phyloP scores from a whole-genome alignment of 1,140 invertebrate species.

The Cyphomyrmex costatus region DNA sequence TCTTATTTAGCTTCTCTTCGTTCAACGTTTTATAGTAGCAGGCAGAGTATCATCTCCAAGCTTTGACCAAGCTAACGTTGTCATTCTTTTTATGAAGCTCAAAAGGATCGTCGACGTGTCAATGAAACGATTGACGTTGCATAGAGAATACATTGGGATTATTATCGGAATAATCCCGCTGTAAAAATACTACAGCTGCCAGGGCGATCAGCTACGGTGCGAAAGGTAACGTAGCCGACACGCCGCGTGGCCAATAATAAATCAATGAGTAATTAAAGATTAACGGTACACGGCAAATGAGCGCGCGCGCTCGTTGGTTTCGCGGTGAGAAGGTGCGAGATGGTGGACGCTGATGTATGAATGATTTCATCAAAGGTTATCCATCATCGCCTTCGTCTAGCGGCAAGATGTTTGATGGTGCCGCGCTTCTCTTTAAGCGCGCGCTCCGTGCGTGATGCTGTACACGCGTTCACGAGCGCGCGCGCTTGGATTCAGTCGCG shows the following conservation, averaged over 20 bases:
- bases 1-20: neutral
- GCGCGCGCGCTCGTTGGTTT: conserved; percentile 21
- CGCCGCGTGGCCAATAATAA: conserved; percentile 75
- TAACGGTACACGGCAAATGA: conserved; percentile 79
- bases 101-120: conserved; percentile 17
- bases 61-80: conserved; percentile 23
- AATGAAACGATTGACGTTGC: conserved; percentile 16
- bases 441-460: conserved; percentile 39
- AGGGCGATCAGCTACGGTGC: conserved; percentile 52
- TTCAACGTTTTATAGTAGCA: neutral
- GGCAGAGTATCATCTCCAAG: neutral
- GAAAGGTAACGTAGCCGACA: conserved; percentile 65
- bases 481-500: conserved; percentile 42
- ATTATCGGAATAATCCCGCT: neutral
- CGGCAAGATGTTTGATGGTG: conserved; percentile 81
- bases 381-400: conserved; percentile 81
- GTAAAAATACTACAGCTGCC: conserved; percentile 30
- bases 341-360: conserved; percentile 78
- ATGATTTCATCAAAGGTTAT: conserved; percentile 84
- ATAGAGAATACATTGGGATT: conserved; percentile 20
- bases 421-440: conserved; percentile 71
- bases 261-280: conserved; percentile 84
- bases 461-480: conserved; percentile 21
- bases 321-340: neutral
- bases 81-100: conserved; percentile 7